Base-by-base conservation (phyloP, 2,797 vertebrate genomes). In the Anguilla marmorata region DNA sequence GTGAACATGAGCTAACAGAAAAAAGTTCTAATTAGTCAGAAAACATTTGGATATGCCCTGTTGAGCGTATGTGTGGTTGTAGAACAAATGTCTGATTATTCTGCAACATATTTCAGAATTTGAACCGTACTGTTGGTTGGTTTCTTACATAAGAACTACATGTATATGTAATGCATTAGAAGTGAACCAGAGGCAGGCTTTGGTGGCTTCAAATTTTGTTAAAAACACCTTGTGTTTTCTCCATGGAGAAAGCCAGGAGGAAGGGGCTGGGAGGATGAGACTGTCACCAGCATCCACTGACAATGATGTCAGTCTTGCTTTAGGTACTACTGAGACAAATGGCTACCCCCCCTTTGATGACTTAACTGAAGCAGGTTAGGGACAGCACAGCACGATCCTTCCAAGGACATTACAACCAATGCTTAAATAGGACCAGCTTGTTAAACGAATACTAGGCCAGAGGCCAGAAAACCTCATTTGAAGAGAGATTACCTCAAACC, bases 301-400 rank as follows among this genome's bases (percentile, higher is more conserved):
- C 16, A 33, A 37, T 87, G 86, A 82, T 14, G 86, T 82, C 86
- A 82, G 37, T 54, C 72, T 33, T 84, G 45, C 45, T 82, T 82
- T 45, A 50, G n/a, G 80, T 60, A 50, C 12, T 30, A 66, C 27
- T 14, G 9, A 69, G 45, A 86, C 45, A 48, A 86, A 72, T 72
- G 72, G 66, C 85, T 41, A 87, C 21, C 27, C 24, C 50, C 86
- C 21, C 45, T 27, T 19, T 30, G 27, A 60, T 21, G 45, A 48
- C n/a, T 27, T 74, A n/a, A 87, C 56, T 63, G 45, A 82, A 82
- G 60, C 58, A 45, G n/a, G 79, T 48, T 82, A 48, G 45, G 21
- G 79, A 82, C 21, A 48, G 41, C 9, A 50, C 79, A 82, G 79
- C 50, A 50, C 45, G 19, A 50, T 19, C 45, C 41, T 45, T 82